Evolutionary conservation across 2,888 invertebrate species (phyloP).

Genomic region (Muschampia staudingeri): DNA sequence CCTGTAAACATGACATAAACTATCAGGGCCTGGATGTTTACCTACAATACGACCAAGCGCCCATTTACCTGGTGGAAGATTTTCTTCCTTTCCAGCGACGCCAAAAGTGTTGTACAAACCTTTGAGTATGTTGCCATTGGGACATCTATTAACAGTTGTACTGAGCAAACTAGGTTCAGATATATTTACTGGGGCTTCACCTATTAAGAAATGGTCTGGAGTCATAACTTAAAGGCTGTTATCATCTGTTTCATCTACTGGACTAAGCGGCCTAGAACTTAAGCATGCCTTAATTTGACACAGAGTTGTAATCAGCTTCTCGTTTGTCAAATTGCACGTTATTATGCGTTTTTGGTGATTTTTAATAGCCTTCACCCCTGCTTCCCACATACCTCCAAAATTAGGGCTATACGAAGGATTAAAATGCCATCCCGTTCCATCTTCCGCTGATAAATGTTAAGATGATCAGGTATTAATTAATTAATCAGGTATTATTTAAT

Average conservation of each 20-base stretch:
- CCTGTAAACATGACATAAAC: conserved; percentile 29
- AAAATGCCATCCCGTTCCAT: not conserved
- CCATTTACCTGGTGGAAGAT: conserved; percentile 65
- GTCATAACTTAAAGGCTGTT: not conserved
- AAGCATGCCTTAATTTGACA: not conserved
- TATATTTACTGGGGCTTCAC: not conserved
- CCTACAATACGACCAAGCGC: conserved; percentile 55
- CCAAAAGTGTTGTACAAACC: not conserved
- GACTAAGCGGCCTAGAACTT: not conserved
- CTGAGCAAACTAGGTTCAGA: not conserved
- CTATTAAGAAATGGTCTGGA: not conserved
- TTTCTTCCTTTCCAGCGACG: conserved; percentile 41
- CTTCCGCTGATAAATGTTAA: not conserved
- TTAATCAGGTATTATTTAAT: too few relatives aligned
- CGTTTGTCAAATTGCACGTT: not conserved
- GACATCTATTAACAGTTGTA: not conserved
- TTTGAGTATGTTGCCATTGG: not conserved
- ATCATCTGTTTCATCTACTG: not conserved
- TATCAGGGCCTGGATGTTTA: conserved; percentile 34
- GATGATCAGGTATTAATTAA: not conserved
- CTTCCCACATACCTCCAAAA: not conserved
- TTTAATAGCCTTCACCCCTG: not conserved
- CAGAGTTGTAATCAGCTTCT: not conserved
- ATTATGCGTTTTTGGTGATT: not conserved
- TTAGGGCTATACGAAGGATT: not conserved